phyloP scores from a whole-genome alignment of 2,797 vertebrate genomes.

The Pogoniulus pusillus region DNA sequence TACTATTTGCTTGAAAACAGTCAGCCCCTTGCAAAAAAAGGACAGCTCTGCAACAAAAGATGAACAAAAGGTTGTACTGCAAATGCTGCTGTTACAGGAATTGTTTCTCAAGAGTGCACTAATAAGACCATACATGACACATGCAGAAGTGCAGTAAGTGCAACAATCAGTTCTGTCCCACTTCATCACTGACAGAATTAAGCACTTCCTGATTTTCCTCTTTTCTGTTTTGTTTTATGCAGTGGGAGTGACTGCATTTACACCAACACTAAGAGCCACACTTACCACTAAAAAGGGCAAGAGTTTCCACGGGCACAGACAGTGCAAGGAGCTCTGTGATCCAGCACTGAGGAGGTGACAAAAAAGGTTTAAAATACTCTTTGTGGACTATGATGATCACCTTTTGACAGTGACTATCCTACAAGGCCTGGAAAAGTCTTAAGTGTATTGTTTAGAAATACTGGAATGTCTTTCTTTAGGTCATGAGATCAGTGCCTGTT shows the following conservation, averaged over 20 bases:
- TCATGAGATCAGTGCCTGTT: neutral
- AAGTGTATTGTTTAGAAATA: neutral
- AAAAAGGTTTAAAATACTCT: neutral
- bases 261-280: neutral
- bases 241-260: neutral
- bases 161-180: neutral
- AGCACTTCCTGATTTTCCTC: neutral
- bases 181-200: neutral
- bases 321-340: neutral
- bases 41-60: slow-evolving; percentile 52
- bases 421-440: neutral
- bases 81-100: neutral
- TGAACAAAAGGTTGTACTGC: neutral
- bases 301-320: neutral
- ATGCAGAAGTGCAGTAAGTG: neutral
- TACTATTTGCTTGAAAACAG: neutral
- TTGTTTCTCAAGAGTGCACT: neutral
- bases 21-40: slow-evolving; percentile 4
- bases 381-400: neutral
- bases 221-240: neutral
- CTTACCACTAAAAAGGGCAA: neutral
- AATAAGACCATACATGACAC: neutral
- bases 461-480: neutral
- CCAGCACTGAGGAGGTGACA: neutral
- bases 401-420: neutral